Evolutionary conservation across 1,140 invertebrate genomes (phyloP), one percentile per base, ranked within the genome.

Genomic region (Caerostris extrusa): DNA sequence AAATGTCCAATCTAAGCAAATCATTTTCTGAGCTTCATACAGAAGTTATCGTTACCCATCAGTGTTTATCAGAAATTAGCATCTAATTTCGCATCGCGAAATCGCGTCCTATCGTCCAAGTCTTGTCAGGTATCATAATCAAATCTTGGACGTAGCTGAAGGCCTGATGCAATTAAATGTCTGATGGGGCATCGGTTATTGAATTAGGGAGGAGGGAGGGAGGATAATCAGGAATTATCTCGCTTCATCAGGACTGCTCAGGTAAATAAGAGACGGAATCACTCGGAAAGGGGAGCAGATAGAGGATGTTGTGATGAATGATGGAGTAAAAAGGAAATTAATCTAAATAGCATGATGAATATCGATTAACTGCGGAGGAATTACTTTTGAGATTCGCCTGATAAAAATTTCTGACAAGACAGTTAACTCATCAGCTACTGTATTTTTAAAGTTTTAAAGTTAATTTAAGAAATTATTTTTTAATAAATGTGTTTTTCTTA

Each of bases 181-280:
- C 14, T 7, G 55, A 83, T 83, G 82, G 56, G 53, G 82, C 82
- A 57, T 77, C 50, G 19, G 19, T 77, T 55, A 83, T 83, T 56
- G 82, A 83, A 55, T 83, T 83, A 83, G 56, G 53, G 82, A 2
- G 53, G 14, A 83, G 17, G n/a, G 34, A 83, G 5, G n/a, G 61
- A 1, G 12, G 12, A 64, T 64, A 64, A 64, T 64, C 53, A n/a
- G 10, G 53, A 5, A 4, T 83, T 83, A 83, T 83, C 82, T 83
- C 34, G 56, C 53, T 53, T 53, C 55, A 83, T 83, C 82, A 83
- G 17, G 34, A n/a, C 3, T 14, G 55, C 55, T 4, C 17, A 56
- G 7, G 82, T 83, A 83, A 83, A 83, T 83, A 83, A 83, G 82
- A 83, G 53, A 58, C 34, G 34, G 14, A 55, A 77, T 77, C 19